These are phyloP conservation scores for Lipotes vexillifer DNA, from an alignment of 2,113 vertebrate genomes.

Conservation along the genomic window DNA sequence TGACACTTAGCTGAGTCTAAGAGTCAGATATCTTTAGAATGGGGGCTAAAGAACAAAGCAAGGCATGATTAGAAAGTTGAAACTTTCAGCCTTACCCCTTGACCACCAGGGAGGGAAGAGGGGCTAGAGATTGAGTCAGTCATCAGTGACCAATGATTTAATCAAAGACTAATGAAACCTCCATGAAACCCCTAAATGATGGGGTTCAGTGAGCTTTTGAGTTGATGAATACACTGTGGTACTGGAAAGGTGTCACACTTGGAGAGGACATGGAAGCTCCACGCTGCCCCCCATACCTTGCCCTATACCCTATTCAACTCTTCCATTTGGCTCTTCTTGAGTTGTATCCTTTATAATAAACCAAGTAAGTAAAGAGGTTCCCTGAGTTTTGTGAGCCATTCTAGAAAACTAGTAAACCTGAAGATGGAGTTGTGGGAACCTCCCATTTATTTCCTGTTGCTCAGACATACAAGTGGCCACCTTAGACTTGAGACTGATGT, in stretches of 20 bases:
- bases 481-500: not conserved
- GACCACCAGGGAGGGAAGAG: not conserved
- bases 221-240: not conserved
- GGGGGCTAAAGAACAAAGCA: not conserved
- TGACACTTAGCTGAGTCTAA: not conserved
- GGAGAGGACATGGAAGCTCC: not conserved
- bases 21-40: not conserved
- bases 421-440: not conserved
- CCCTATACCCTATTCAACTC: not conserved
- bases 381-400: not conserved
- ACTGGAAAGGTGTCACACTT: not conserved
- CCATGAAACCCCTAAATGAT: not conserved
- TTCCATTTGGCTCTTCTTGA: not conserved
- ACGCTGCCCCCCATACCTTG: not conserved
- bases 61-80: not conserved
- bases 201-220: not conserved
- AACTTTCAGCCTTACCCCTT: not conserved
- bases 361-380: not conserved
- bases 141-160: not conserved
- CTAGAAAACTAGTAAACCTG: not conserved
- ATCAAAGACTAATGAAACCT: not conserved
- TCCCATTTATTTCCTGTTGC: too few relatives aligned
- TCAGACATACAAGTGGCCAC: not conserved
- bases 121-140: not conserved
- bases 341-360: not conserved